These are phyloP conservation scores for Pterophyllum scalare DNA, from an alignment of 2,113 vertebrate species.

Conservation along the genomic window DNA sequence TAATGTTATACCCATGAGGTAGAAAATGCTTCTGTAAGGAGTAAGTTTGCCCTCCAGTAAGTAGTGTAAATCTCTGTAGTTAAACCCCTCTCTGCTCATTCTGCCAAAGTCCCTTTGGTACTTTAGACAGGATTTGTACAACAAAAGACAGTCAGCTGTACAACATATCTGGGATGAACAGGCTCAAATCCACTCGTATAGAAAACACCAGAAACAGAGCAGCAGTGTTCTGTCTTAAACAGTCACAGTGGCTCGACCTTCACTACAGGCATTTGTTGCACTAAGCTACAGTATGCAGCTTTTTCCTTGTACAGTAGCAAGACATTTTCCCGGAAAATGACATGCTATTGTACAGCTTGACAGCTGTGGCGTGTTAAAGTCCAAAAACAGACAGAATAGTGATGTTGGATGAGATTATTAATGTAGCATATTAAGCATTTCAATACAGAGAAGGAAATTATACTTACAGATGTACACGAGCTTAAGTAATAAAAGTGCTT, in stretches of 20 bases:
- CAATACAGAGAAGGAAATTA: not conserved
- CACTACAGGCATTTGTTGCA: not conserved
- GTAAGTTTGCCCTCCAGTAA: constrained; percentile 34
- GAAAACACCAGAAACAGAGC: not conserved
- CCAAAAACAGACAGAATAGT: not conserved
- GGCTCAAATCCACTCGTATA: constrained; percentile 35
- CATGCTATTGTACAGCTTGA: not conserved
- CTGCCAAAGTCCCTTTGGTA: constrained; percentile 27
- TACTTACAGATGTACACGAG: not conserved
- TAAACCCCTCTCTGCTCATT: constrained; percentile 15
- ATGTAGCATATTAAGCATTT: not conserved
- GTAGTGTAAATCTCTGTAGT: constrained; percentile 12
- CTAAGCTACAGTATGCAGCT: not conserved
- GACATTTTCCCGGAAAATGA: no score
- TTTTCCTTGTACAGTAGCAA: not conserved
- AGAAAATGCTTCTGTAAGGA: not conserved
- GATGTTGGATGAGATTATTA: not conserved
- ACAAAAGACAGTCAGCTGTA: constrained; percentile 56
- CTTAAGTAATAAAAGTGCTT: not conserved
- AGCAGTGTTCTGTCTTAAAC: not conserved
- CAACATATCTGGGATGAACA: constrained; percentile 58
- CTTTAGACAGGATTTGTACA: constrained; percentile 46
- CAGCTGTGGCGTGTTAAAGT: not conserved
- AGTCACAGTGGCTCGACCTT: not conserved
- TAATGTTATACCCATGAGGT: not conserved